A percentile compares a stretch with the other conserved stretches of the same genome.
phyloP scores from a whole-genome alignment of 2,113 vertebrate species.

The Tragelaphus scriptus region DNA sequence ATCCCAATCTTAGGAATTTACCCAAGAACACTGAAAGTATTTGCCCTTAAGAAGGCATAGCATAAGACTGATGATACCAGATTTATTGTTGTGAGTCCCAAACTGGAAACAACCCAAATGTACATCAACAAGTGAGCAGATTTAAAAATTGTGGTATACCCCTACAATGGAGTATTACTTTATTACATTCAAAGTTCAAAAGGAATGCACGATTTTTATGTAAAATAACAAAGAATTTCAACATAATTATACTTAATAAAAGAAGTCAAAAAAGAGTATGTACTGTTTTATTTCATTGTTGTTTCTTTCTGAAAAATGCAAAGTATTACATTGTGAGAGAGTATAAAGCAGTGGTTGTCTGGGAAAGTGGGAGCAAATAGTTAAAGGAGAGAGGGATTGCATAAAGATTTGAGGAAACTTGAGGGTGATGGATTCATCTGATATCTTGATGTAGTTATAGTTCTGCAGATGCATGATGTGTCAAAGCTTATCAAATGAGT shows the following conservation, averaged over 20 bases:
- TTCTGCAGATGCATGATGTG: not conserved
- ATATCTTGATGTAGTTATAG: not conserved
- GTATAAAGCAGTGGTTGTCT: not conserved
- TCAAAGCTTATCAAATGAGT: not conserved
- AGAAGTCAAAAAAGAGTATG: not conserved
- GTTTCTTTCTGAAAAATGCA: not conserved
- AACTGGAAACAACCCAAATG: not conserved
- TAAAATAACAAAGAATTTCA: not conserved
- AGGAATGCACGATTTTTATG: not conserved
- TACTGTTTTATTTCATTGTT: not conserved
- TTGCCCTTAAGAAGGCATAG: not conserved
- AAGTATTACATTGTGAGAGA: not conserved
- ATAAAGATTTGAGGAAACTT: not conserved
- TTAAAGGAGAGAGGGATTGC: not conserved
- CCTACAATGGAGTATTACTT: not conserved
- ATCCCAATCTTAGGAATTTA: not conserved
- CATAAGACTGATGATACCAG: not conserved
- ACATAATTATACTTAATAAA: not conserved
- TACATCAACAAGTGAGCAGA: not conserved
- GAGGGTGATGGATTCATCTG: not conserved
- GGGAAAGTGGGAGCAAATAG: not conserved
- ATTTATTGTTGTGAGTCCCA: not conserved
- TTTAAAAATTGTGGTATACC: not conserved
- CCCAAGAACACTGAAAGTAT: not conserved
- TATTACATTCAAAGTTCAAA: not conserved